Base-by-base conservation (phyloP, 2,113 vertebrate genomes). In the Oncorhynchus mykiss region DNA sequence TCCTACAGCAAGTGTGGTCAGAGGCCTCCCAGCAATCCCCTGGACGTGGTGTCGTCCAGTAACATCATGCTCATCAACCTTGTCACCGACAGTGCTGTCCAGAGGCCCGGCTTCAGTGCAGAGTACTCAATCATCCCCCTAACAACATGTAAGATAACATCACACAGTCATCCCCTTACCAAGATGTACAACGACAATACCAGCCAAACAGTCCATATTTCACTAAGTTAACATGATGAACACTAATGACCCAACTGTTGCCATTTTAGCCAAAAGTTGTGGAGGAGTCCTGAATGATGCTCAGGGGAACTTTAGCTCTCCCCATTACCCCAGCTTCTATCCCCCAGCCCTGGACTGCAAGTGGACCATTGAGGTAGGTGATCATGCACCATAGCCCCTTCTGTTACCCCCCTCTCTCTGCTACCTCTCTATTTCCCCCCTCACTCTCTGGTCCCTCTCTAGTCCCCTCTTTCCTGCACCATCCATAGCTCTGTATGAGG, bases 21-120 rank as follows among this genome's bases (percentile, higher is more conserved):
- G 72, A 90, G 92, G n/a, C 94, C 93, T 9, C 93, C 94, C 12
- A 85, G 85, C 31, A 94, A 94, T 76, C 88, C 85, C 3, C 85
- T 94, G 67, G 73, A 84, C 70, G 90, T 95, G 70, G 79, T 87
- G 18, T 95, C 93, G 51, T 95, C 94, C 1, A 78, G 90, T 49
- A 94, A 93, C 87, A 82, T 93, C 70, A 92, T 95, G 91, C 88
- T 94, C 57, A 75, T 95, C 71, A 93, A 86, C 82, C 62, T 95
- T 9, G 87, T 94, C 68, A 87, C 91, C 3, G 92, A 93, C 69
- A 67, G 48, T 62, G 0, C 1, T 0, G 49, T 80, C 31, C 88
- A 86, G 76, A 88, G n/a, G 49, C 87, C 90, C 0, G 94, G 94
- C 29, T 95, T 95, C 70, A 8, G 3, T 3, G 93, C 90, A 0